Base-by-base conservation (phyloP, 2,888 invertebrate genomes). In the Automeris io region DNA sequence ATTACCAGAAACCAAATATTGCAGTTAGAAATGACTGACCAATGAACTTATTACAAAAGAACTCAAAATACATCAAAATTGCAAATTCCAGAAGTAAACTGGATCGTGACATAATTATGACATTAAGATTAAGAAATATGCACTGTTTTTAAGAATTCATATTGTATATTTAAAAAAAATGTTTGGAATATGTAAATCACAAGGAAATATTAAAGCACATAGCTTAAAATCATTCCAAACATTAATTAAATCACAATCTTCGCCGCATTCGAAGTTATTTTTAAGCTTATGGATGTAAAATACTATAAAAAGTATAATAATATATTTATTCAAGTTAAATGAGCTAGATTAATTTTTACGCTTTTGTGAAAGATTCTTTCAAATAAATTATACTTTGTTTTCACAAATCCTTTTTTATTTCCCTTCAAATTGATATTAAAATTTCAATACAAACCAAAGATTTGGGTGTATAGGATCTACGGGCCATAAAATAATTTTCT, bases 241-340 rank as follows among this genome's bases (percentile, higher is more conserved):
- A n/a, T n/a, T n/a, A n/a, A n/a, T n/a, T n/a, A n/a, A n/a, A n/a
- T n/a, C n/a, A n/a, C n/a, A n/a, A n/a, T n/a, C n/a, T n/a, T n/a
- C n/a, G n/a, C n/a, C n/a, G n/a, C n/a, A n/a, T n/a, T n/a, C n/a
- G n/a, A n/a, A n/a, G n/a, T n/a, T n/a, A n/a, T 63, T 65, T 52
- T 55, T 40, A 48, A 46, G 55, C 54, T 60, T 57, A 16, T 57
- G 41, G 44, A 45, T 52, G 38, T 36, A 39, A 42, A 47, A 48
- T 35, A 42, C 46, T 51, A 46, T 54, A n/a, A 29, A 9, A 26
- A 13, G 6, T 29, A 29, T 25, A 26, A 26, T 13, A 3, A n/a
- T 7, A 26, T 7, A 18, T n/a, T 9, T 22, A 21, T 9, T 31
- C 23, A 23, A 22, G 32, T 37, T 22, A 31, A 36, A 33, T 12